Conservation (phyloP, 2,113 vertebrate species). For the Hirundichthys speculiger region DNA sequence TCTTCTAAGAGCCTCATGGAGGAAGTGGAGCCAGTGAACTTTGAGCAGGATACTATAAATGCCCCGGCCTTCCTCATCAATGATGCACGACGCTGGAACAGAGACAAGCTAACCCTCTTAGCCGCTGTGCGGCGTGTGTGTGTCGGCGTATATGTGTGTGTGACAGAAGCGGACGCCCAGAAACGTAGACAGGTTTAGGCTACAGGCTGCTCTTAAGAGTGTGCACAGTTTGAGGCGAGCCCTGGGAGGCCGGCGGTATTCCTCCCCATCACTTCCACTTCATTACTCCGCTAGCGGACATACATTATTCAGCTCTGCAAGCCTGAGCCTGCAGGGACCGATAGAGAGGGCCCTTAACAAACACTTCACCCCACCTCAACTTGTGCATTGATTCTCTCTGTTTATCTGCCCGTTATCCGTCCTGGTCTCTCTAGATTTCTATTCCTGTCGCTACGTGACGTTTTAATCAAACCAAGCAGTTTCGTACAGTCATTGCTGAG, state of each 20-base stretch:
- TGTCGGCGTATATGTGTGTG: constrained; percentile 8
- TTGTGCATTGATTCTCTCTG: constrained; percentile 52
- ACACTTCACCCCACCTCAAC: constrained; percentile 74
- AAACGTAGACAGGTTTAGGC: constrained; percentile 61
- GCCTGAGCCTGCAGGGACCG: constrained; percentile 73
- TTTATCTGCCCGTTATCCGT: constrained; percentile 31
- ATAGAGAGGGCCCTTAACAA: constrained; percentile 78
- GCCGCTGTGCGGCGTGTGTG: constrained; percentile 42
- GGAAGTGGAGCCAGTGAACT: constrained; percentile 51
- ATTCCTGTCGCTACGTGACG: background rate
- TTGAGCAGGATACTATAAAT: constrained; percentile 74
- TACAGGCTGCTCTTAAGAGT: constrained; percentile 74
- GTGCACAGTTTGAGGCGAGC: constrained; percentile 75
- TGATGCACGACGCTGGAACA: constrained; percentile 80
- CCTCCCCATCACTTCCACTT: constrained; percentile 81
- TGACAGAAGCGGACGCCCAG: constrained; percentile 39
- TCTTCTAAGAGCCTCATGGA: constrained; percentile 53
- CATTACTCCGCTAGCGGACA: constrained; percentile 78
- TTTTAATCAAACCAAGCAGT: background rate
- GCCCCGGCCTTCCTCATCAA: constrained; percentile 77
- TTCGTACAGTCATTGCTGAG: no score
- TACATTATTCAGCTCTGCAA: constrained; percentile 80
- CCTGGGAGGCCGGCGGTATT: constrained; percentile 77
- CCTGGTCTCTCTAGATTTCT: constrained; percentile 7
- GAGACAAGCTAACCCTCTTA: constrained; percentile 81